These are phyloP conservation scores for Cataglyphis rosenhaueri DNA, from an alignment of 2,888 invertebrate species.

Conservation along the genomic window DNA sequence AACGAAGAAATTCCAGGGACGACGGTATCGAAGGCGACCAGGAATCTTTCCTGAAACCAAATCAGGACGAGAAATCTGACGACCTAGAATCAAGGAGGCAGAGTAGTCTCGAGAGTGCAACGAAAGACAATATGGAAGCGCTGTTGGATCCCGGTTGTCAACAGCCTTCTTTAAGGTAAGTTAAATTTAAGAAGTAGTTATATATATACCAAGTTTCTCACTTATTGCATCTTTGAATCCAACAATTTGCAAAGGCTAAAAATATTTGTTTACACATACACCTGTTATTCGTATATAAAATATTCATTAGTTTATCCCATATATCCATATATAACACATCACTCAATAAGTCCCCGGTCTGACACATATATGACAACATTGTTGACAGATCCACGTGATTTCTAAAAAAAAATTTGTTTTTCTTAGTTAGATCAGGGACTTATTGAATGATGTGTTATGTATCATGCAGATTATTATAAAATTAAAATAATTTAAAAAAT, in stretches of 20 bases:
- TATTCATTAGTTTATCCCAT: not conserved
- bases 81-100: conserved; percentile 76
- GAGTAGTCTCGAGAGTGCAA: conserved; percentile 78
- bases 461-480: not conserved
- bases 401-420: too few species aligned
- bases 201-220: not conserved
- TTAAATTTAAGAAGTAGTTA: not conserved
- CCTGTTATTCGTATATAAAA: not conserved
- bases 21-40: conserved; percentile 79
- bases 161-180: conserved; percentile 79
- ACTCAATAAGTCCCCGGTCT: too few species aligned
- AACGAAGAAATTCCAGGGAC: conserved; percentile 73
- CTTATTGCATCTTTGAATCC: not conserved
- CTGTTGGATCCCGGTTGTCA: conserved; percentile 71
- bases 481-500: not conserved
- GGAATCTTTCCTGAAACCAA: conserved; percentile 79
- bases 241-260: not conserved
- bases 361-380: too few species aligned
- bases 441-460: too few species aligned
- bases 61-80: conserved; percentile 80
- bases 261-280: not conserved
- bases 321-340: too few species aligned
- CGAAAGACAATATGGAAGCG: conserved; percentile 77
- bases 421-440: too few species aligned
- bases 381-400: too few species aligned